A percentile compares a stretch with the other conserved stretches of the same genome.
Evolutionary conservation across 2,113 vertebrate species (phyloP).

Genomic region (Macrotis lagotis): DNA sequence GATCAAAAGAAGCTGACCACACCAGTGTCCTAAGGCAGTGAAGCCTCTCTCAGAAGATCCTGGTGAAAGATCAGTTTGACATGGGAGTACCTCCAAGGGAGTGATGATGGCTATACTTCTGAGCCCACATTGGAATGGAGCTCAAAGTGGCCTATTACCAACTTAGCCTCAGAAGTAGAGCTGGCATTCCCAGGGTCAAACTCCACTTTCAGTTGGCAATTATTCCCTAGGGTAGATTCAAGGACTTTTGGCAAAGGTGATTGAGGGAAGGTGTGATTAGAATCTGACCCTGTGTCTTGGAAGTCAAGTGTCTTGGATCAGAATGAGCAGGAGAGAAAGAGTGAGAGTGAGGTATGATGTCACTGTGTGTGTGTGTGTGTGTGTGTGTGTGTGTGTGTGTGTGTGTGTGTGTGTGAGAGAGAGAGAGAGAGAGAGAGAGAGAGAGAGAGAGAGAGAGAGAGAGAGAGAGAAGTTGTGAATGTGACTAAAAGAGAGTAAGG

Average conservation of each 20-base stretch:
- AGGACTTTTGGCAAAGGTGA: not conserved
- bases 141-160: not conserved
- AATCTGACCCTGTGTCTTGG: not conserved
- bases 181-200: not conserved
- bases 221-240: not conserved
- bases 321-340: not conserved
- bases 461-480: too few species aligned
- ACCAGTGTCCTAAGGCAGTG: not conserved
- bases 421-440: not conserved
- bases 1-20: not conserved
- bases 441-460: not conserved
- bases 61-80: not conserved
- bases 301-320: not conserved
- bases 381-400: too few species aligned
- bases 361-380: not conserved
- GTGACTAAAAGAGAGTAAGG: too few species aligned
- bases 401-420: too few species aligned
- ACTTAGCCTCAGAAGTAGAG: not conserved
- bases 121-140: not conserved
- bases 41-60: not conserved
- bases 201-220: not conserved
- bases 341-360: not conserved
- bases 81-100: not conserved
- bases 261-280: not conserved
- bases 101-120: not conserved